Conservation (phyloP, 2,888 invertebrate genomes). For the Microctonus hyperodae region DNA sequence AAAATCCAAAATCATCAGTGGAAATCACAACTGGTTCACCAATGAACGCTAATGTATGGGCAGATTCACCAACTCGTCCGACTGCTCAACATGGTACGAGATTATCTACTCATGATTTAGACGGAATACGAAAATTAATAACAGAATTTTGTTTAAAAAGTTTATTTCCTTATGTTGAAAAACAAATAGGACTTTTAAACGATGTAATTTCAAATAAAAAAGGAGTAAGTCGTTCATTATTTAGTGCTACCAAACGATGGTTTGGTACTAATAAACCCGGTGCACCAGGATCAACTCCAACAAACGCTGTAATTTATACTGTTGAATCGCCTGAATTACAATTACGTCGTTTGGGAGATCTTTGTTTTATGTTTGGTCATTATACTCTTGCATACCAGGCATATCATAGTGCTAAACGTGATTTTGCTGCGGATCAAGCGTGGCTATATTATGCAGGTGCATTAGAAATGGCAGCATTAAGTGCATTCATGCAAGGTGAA, state of each 20-base stretch:
- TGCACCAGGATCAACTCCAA: slow-evolving; percentile 69
- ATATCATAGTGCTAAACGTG: slow-evolving; percentile 96
- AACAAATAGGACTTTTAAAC: slow-evolving; percentile 80
- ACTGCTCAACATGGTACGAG: slow-evolving; percentile 75
- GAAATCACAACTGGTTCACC: slow-evolving; percentile 45
- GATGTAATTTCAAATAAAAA: slow-evolving; percentile 86
- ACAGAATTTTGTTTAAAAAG: slow-evolving; percentile 88
- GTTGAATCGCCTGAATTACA: slow-evolving; percentile 90
- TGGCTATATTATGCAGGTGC: slow-evolving; percentile 98
- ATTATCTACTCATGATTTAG: slow-evolving; percentile 83
- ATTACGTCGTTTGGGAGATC: slow-evolving; percentile 89
- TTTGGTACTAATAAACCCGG: slow-evolving; percentile 91
- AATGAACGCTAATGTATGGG: slow-evolving; percentile 68
- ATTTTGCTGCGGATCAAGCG: slow-evolving; percentile 95
- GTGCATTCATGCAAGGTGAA: slow-evolving; percentile 88
- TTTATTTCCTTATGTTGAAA: slow-evolving; percentile 90
- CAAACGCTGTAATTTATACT: slow-evolving; percentile 84
- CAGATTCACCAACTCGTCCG: slow-evolving; percentile 65
- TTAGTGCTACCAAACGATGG: slow-evolving; percentile 95
- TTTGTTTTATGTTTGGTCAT: slow-evolving; percentile 95
- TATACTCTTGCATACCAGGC: slow-evolving; percentile 91
- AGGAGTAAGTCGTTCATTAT: slow-evolving; percentile 89
- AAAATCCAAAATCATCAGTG: neutral
- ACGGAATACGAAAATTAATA: slow-evolving; percentile 82
- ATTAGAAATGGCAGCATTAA: slow-evolving; percentile 93